These are phyloP conservation scores for Megaceryle torquata DNA, from an alignment of 2,113 vertebrate species.

Conservation along the genomic window DNA sequence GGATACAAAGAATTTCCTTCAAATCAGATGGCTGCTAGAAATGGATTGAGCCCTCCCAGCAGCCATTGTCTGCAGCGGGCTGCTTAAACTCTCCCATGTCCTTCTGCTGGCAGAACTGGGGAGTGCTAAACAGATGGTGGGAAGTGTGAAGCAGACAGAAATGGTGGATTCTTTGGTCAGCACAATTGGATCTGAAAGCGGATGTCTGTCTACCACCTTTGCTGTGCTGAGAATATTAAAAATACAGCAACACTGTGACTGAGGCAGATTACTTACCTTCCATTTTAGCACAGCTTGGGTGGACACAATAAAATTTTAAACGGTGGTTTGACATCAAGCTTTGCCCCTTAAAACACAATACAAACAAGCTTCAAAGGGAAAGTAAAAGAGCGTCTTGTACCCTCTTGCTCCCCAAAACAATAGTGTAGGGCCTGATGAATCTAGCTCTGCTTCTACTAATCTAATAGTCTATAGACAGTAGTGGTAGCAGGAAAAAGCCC, in stretches of 20 bases:
- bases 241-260: neutral
- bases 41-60: neutral
- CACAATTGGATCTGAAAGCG: neutral
- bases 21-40: neutral
- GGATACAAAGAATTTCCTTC: neutral
- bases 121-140: slow-evolving; percentile 16
- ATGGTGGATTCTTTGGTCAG: slow-evolving; percentile 36
- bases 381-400: neutral
- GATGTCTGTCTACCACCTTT: slow-evolving; percentile 16
- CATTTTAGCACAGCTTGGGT: neutral
- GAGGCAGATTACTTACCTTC: neutral
- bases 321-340: neutral
- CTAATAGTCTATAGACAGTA: neutral
- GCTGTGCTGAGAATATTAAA: neutral
- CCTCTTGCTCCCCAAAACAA: neutral
- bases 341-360: neutral
- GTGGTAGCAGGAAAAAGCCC: neutral
- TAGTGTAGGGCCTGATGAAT: rapidly evolving
- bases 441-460: neutral
- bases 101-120: neutral
- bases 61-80: neutral
- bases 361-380: neutral
- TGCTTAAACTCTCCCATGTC: neutral
- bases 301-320: neutral
- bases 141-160: slow-evolving; percentile 1